These are phyloP conservation scores for Endotricha flammealis DNA, from an alignment of 2,888 invertebrate species.

Conservation along the genomic window DNA sequence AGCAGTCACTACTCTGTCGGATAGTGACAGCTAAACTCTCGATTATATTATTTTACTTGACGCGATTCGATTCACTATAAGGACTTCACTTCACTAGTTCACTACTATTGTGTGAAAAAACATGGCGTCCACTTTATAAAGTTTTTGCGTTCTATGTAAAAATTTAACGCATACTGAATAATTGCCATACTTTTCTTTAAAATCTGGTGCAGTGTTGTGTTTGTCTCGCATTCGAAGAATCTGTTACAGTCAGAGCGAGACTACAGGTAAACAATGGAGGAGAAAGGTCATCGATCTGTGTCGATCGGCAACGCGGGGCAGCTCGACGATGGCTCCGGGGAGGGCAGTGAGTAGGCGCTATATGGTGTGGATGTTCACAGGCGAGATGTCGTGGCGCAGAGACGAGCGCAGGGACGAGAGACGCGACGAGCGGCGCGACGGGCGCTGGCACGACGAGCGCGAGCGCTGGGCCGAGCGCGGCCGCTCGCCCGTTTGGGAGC, in stretches of 20 bases:
- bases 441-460: conserved; percentile 26
- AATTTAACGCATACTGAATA: background rate
- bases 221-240: conserved; percentile 10
- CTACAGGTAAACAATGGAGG: conserved; percentile 55
- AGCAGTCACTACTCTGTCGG: too few relatives aligned
- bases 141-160: background rate
- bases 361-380: conserved; percentile 66
- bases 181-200: background rate
- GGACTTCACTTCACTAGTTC: too few relatives aligned
- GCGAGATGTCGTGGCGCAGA: conserved; percentile 68
- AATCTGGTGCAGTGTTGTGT: conserved; percentile 15
- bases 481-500: conserved; percentile 59
- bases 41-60: too few relatives aligned
- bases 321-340: conserved; percentile 30
- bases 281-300: conserved; percentile 50
- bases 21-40: too few relatives aligned
- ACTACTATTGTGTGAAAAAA: too few relatives aligned
- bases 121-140: background rate
- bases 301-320: conserved; percentile 32
- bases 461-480: conserved; percentile 49
- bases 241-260: conserved; percentile 15
- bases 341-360: conserved; percentile 45
- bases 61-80: too few relatives aligned
- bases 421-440: conserved; percentile 38
- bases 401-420: conserved; percentile 48